A percentile compares a stretch with the other conserved stretches of the same genome.
These are phyloP conservation scores for Syndactyla subalaris DNA, from an alignment of 2,797 vertebrate genomes.

Conservation along the genomic window DNA sequence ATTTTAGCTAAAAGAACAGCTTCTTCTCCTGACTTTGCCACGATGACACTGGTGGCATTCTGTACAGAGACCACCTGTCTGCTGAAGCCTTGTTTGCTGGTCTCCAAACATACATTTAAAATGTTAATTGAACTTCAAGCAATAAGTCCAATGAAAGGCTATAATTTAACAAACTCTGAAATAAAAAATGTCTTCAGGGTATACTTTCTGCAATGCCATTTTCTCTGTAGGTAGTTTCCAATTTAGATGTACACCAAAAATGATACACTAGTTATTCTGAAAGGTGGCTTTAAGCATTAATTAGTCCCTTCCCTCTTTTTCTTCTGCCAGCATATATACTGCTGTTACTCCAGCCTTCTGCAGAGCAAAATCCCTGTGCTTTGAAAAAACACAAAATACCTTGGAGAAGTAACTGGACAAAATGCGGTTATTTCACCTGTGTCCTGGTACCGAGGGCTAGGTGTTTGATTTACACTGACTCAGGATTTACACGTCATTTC, in stretches of 20 bases:
- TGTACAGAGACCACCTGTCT: neutral
- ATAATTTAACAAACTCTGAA: slow-evolving; percentile 61
- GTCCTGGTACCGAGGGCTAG: neutral
- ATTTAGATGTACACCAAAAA: slow-evolving; percentile 37
- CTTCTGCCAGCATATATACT: neutral
- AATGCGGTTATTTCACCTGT: accelerated
- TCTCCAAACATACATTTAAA: slow-evolving; percentile 46
- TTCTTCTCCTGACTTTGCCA: slow-evolving; percentile 25
- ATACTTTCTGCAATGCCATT: slow-evolving; percentile 25
- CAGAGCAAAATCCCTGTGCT: neutral
- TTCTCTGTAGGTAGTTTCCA: slow-evolving; percentile 20
- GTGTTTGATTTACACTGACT: neutral
- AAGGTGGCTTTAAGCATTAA: slow-evolving; percentile 1
- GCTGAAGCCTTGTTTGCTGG: neutral
- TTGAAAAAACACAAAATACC: neutral
- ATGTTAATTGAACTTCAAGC: slow-evolving; percentile 63
- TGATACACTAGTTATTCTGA: slow-evolving; percentile 3
- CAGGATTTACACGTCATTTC: neutral
- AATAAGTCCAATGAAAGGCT: slow-evolving; percentile 56
- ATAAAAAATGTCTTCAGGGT: slow-evolving; percentile 22
- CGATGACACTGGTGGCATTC: neutral
- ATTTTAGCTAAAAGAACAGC: slow-evolving; percentile 40
- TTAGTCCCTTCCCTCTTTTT: slow-evolving; percentile 19
- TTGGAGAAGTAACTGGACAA: neutral
- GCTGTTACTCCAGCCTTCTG: neutral